Evolutionary conservation across 1,140 invertebrate genomes (phyloP).

Genomic region (Magallana angulata): DNA sequence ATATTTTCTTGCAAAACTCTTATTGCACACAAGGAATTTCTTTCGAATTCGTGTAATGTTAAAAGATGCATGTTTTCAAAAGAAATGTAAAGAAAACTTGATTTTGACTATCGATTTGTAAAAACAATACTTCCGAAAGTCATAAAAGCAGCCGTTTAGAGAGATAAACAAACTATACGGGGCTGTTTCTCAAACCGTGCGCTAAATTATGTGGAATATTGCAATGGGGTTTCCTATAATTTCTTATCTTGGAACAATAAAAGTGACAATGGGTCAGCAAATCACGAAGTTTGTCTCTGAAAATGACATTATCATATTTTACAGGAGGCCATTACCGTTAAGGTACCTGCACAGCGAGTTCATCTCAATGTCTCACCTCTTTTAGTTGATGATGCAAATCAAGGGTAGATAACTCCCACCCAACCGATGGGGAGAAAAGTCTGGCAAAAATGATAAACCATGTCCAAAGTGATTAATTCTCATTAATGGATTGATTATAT

Average conservation of each 20-base stretch:
- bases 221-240: constrained; percentile 21
- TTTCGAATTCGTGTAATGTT: too few relatives aligned
- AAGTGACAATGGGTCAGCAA: neutral
- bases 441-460: neutral
- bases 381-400: neutral
- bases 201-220: neutral
- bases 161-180: neutral
- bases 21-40: too few relatives aligned
- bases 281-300: neutral
- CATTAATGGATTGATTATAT: constrained; percentile 14
- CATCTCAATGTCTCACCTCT: constrained; percentile 20
- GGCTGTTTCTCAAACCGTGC: neutral
- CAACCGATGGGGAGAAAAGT: neutral
- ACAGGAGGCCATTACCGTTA: neutral
- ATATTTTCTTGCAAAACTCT: too few relatives aligned
- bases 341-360: neutral
- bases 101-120: too few relatives aligned
- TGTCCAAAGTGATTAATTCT: neutral
- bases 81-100: too few relatives aligned
- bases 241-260: constrained; percentile 24
- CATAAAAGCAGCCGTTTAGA: neutral
- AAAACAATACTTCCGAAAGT: neutral
- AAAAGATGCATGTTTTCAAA: too few relatives aligned
- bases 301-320: neutral
- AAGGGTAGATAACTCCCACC: constrained; percentile 1